Base-by-base conservation (phyloP, 2,113 vertebrate species). In the Tyto alba region DNA sequence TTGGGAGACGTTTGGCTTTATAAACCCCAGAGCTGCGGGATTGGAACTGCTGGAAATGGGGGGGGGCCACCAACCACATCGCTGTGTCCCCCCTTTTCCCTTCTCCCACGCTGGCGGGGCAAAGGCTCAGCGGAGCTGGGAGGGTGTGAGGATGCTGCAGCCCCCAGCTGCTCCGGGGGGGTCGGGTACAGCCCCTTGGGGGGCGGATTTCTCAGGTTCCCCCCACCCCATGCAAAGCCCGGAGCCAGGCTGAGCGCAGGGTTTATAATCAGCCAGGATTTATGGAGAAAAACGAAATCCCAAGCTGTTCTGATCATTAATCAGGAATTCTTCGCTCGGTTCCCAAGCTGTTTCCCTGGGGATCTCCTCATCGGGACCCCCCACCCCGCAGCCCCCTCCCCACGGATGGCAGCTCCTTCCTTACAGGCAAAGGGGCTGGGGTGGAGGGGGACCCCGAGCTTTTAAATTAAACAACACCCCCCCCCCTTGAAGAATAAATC, bases 181-280 rank as follows among this genome's bases (percentile, higher is more conserved):
- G 4, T 10, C 62, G 66, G 41, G 53, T 13, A 17, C 57, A 67
- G 67, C 38, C 52, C 41, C 17, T 5, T 40, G 6, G 40, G 26
- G 40, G 32, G 8, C 13, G 34, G 18, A 3, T 36, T 91, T 56
- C 53, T 45, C 1, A 8, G 75, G 26, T 7, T 47, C n/a, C 45
- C 36, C 22, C 59, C 5, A 5, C 41, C 13, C 41, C 45, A 20
- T 1, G 45, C 67, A 83, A 64, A 89, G 43, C 79, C 32, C 0
- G 1, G 64, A 89, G 84, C 53, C 59, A 57, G 69, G 91, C 85
- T 91, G 81, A 77, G 91, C 19, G 5, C 22, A 5, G 26, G 43
- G 52, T 38, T 80, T 95, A 5, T 88, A 86, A 93, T 82, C 83
- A 90, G 84, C 68, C 89, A 66, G 91, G 89, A 95, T 93, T 91